phyloP scores from a whole-genome alignment of 2,888 invertebrate genomes.

The Colletes collaris region DNA sequence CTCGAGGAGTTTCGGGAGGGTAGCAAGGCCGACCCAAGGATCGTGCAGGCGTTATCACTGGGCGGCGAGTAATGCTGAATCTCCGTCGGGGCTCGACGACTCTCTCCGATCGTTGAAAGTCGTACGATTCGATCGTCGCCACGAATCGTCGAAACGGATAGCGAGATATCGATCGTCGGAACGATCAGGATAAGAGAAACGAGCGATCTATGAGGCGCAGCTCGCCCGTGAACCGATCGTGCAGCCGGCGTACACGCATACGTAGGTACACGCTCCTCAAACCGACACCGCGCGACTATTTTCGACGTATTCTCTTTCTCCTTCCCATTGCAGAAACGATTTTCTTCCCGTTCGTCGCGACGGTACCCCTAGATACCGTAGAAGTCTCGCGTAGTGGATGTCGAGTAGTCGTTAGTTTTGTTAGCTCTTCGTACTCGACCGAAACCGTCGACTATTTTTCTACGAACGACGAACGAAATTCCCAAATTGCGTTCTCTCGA shows the following conservation, averaged over 20 bases:
- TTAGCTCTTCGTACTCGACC: slow-evolving; percentile 22
- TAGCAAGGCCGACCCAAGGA: slow-evolving; percentile 98
- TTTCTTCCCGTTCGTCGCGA: slow-evolving; percentile 40
- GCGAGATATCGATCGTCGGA: slow-evolving; percentile 5
- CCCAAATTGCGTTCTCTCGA: background rate
- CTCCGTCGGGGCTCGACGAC: slow-evolving; percentile 17
- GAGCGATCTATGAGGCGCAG: background rate
- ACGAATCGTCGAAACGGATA: background rate
- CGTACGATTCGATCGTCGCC: slow-evolving; percentile 28
- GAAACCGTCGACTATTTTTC: background rate
- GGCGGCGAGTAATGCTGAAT: slow-evolving; percentile 87
- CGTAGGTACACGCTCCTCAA: slow-evolving; percentile 26
- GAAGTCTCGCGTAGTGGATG: slow-evolving; percentile 3
- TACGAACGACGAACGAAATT: slow-evolving; percentile 33
- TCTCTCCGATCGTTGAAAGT: slow-evolving; percentile 32
- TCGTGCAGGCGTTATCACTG: slow-evolving; percentile 96
- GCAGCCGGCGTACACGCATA: slow-evolving; percentile 45
- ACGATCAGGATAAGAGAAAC: slow-evolving; percentile 6
- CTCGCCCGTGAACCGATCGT: slow-evolving; percentile 4
- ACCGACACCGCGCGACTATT: background rate
- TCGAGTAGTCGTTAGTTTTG: slow-evolving; percentile 9
- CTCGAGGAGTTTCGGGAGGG: slow-evolving; percentile 98
- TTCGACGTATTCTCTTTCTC: slow-evolving; percentile 15
- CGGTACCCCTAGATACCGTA: slow-evolving; percentile 22
- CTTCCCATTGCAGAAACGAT: slow-evolving; percentile 20